Conservation (phyloP, 2,113 vertebrate genomes). For the Ursus arctos region DNA sequence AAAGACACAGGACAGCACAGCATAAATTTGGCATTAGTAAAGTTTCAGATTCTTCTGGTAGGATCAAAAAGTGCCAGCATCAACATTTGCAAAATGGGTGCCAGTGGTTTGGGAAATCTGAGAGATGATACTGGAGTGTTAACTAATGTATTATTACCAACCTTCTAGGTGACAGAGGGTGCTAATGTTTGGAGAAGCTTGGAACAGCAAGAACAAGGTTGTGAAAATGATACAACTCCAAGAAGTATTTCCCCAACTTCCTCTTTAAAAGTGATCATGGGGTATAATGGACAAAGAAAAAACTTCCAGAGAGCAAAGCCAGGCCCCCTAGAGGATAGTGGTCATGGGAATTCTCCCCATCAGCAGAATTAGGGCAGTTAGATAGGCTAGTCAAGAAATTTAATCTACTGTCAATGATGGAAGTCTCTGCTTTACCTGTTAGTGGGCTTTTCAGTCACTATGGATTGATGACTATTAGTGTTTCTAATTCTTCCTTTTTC, state of each 20-base stretch:
- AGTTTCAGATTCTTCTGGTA: background rate
- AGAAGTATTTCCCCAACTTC: background rate
- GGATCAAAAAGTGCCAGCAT: background rate
- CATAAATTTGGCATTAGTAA: background rate
- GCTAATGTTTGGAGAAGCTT: background rate
- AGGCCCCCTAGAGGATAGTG: background rate
- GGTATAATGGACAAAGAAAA: background rate
- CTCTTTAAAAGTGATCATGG: background rate
- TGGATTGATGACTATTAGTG: background rate
- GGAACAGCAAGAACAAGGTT: background rate
- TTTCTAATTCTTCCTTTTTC: slow-evolving; percentile 38
- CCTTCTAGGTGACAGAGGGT: background rate
- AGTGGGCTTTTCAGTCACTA: background rate
- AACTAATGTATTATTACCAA: background rate
- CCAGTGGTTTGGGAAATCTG: background rate
- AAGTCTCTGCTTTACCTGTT: background rate
- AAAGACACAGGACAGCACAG: background rate
- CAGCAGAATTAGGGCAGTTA: background rate
- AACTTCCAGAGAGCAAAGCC: background rate
- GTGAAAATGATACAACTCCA: background rate
- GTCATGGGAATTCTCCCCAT: background rate
- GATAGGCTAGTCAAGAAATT: background rate
- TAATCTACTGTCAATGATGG: background rate
- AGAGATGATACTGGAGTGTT: background rate
- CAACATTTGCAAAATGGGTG: background rate